Evolutionary conservation across 2,113 vertebrate genomes (phyloP).

Genomic region (Pluvianellus socialis): DNA sequence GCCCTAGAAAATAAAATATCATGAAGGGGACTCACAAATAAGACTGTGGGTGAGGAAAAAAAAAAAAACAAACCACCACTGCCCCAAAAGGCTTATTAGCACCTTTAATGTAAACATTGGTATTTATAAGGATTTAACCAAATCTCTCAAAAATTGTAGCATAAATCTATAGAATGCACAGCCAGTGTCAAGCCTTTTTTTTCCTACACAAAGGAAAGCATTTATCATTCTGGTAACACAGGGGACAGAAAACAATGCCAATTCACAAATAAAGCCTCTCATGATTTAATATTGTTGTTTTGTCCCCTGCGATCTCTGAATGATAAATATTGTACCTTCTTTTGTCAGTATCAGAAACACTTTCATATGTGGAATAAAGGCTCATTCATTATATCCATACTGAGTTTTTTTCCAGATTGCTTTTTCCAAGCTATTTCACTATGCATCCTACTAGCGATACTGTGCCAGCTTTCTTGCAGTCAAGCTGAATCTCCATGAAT

Average conservation of each 20-base stretch:
- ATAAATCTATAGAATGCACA: neutral
- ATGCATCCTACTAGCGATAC: neutral
- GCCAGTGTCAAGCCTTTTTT: neutral
- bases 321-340: slow-evolving; percentile 62
- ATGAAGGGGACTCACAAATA: neutral
- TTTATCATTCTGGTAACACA: slow-evolving; percentile 52
- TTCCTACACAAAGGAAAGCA: slow-evolving; percentile 31
- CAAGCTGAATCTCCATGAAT: neutral
- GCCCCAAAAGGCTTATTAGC: neutral
- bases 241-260: slow-evolving; percentile 50
- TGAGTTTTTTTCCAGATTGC: neutral
- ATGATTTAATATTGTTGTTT: slow-evolving; percentile 61
- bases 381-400: slow-evolving; percentile 31
- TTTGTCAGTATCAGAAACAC: slow-evolving; percentile 41
- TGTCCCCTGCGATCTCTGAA: slow-evolving; percentile 39
- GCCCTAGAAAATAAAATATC: neutral
- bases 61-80: neutral
- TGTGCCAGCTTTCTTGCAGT: neutral
- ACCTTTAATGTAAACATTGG: neutral
- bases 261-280: slow-evolving; percentile 52
- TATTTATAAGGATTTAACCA: neutral
- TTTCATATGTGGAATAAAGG: slow-evolving; percentile 45
- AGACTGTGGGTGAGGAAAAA: neutral
- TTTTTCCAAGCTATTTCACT: slow-evolving; percentile 42
- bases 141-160: neutral